Conservation (phyloP, 2,888 invertebrate species). For the Orthosia gracilis region DNA sequence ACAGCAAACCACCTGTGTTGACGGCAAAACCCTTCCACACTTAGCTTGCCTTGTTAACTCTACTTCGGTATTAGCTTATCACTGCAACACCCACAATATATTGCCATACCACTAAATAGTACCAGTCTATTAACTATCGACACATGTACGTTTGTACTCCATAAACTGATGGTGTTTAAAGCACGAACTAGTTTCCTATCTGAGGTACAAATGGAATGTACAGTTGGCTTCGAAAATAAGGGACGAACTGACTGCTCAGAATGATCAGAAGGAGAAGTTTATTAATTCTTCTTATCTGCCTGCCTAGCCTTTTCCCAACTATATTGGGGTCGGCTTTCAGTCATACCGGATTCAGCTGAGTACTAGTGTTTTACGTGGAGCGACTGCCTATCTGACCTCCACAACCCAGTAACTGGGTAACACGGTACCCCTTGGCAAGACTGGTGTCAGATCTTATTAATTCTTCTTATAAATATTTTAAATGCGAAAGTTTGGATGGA, state of each 20-base stretch:
- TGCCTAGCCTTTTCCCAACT: too few species aligned
- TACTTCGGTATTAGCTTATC: constrained; percentile 16
- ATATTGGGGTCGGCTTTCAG: too few species aligned
- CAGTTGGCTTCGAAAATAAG: constrained; percentile 11
- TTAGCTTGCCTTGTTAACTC: background rate
- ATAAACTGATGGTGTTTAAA: constrained; percentile 59
- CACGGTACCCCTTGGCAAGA: too few species aligned
- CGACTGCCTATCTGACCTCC: too few species aligned
- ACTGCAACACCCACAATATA: background rate
- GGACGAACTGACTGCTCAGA: background rate
- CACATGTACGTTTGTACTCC: constrained; percentile 40
- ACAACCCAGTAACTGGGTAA: too few species aligned
- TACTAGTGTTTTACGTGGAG: too few species aligned
- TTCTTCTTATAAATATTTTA: too few species aligned
- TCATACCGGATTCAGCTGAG: too few species aligned
- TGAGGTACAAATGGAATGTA: constrained; percentile 73
- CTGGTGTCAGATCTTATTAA: too few species aligned
- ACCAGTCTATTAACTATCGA: constrained; percentile 48
- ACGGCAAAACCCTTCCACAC: background rate
- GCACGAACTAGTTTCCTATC: constrained; percentile 68
- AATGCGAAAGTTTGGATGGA: too few species aligned
- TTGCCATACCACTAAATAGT: constrained; percentile 7
- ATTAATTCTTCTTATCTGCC: too few species aligned
- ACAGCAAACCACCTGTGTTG: background rate
- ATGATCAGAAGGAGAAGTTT: background rate